Base-by-base conservation (phyloP, 2,113 vertebrate species). In the Toxotes jaculatrix region DNA sequence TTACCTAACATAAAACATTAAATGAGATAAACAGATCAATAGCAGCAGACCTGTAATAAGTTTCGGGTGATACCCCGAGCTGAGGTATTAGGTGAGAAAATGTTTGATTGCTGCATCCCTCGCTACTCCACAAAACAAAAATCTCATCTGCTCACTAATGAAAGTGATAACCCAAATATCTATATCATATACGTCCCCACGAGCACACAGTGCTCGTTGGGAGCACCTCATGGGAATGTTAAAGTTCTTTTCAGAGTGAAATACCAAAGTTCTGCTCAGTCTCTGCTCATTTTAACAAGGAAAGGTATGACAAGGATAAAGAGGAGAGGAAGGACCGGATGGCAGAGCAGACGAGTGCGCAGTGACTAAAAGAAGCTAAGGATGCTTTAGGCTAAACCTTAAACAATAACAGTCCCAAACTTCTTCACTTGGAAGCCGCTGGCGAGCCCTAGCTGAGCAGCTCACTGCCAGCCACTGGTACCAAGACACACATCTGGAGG, bases 341-440 rank as follows among this genome's bases (percentile, higher is more conserved):
- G 43, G 60, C 16, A 74, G 21, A 34, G n/a, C 45, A 74, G 63
- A 16, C 61, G 57, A 67, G 61, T 19, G 64, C 53, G 42, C 0
- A 73, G 4, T 53, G 63, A 68, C 64, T 57, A 27, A 86, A 78
- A 81, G 65, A 81, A 85, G 43, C 56, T 60, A 49, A 82, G 65
- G 69, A 80, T 38, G 81, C 84, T 93, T 83, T 34, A 76, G 83
- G 83, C 82, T 75, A 88, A 74, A 82, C 79, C 78, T 88, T 87
- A 38, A 89, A 87, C 80, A 86, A 70, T 64, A 74, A 86, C 87
- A 86, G 49, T 16, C 61, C 31, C 10, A 6, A 82, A 88, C 71
- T 49, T 75, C 64, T 80, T 72, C 43, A 61, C 69, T 82, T 61
- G 61, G 66, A 69, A 77, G 87, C 86, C 55, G 21, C 85, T 71